Base-by-base conservation (phyloP, 2,888 invertebrate genomes). In the Nemoura dubitans region DNA sequence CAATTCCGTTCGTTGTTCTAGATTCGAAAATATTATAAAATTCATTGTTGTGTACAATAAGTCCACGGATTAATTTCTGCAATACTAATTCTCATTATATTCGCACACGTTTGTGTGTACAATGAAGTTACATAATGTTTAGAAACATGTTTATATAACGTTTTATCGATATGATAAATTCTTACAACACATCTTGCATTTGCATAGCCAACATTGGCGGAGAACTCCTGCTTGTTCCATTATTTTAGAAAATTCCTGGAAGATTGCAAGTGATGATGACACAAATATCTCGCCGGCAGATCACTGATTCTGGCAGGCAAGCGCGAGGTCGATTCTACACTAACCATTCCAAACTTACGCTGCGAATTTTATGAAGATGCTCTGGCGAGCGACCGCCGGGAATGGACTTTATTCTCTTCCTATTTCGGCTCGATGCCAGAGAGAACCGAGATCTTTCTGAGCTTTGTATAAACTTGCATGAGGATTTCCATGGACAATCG, bases 401-500 rank as follows among this genome's bases (percentile, higher is more conserved):
- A 59, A 59, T 59, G 59, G 59, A 59, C 59, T 59, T 78, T 78
- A 78, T 78, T 26, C 78, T 27, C 28, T 78, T 28, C 27, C 5
- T 78, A 14, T 78, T 78, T 28, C 78, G 78, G 78, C 78, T 27
- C 28, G 28, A 26, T 78, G 78, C 78, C 78, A 78, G 28, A 78
- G 14, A 78, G 26, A 28, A 14, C 28, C 78, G 78, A 78, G 78
- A 78, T 78, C 78, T 78, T 78, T 78, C 78, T 78, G 2, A 78
- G 78, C 78, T 78, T 78, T 78, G 78, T 78, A 78, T 78, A 78
- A 78, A 78, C 78, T 78, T 78, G 78, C 21, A 26, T 78, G 28
- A 21, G 78, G 78, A 78, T 78, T 78, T 78, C 26, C 78, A 26
- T 27, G 78, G 78, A 78, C 78, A 78, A 78, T 78, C 78, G 78